Evolutionary conservation across 1,140 invertebrate genomes (phyloP).

Genomic region (Vanessa tameamea): DNA sequence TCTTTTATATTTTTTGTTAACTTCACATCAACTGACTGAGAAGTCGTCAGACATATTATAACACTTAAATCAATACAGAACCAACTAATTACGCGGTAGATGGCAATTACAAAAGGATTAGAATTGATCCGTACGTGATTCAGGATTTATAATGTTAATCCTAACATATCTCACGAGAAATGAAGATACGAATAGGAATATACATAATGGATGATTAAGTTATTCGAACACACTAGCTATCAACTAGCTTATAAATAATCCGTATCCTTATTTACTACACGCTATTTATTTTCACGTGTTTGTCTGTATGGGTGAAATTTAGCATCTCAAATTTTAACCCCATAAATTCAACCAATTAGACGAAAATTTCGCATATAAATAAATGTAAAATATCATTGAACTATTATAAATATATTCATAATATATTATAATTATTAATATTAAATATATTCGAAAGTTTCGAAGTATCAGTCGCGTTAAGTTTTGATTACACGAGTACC

Average conservation of each 20-base stretch:
- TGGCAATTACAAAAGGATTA: conserved; percentile 9
- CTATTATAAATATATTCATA: too few relatives aligned
- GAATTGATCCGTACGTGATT: conserved; percentile 9
- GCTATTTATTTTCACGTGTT: too few relatives aligned
- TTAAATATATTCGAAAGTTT: too few relatives aligned
- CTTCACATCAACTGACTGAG: background rate
- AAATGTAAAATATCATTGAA: too few relatives aligned
- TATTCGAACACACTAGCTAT: background rate
- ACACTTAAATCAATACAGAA: background rate
- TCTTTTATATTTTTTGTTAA: background rate
- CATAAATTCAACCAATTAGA: too few relatives aligned
- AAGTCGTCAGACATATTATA: background rate
- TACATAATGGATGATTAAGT: background rate
- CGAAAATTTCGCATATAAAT: too few relatives aligned
- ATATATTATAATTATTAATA: too few relatives aligned
- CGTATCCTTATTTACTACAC: background rate
- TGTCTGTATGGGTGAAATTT: too few relatives aligned
- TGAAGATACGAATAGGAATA: background rate
- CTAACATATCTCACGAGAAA: conserved; percentile 2
- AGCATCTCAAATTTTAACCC: too few relatives aligned
- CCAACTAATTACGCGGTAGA: background rate
- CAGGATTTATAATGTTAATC: conserved; percentile 8
- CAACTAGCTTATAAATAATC: background rate
- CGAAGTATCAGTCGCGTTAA: too few relatives aligned
- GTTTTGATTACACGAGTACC: too few relatives aligned